These are phyloP conservation scores for Holacanthus passer DNA, from an alignment of 2,113 vertebrate species.

Conservation along the genomic window DNA sequence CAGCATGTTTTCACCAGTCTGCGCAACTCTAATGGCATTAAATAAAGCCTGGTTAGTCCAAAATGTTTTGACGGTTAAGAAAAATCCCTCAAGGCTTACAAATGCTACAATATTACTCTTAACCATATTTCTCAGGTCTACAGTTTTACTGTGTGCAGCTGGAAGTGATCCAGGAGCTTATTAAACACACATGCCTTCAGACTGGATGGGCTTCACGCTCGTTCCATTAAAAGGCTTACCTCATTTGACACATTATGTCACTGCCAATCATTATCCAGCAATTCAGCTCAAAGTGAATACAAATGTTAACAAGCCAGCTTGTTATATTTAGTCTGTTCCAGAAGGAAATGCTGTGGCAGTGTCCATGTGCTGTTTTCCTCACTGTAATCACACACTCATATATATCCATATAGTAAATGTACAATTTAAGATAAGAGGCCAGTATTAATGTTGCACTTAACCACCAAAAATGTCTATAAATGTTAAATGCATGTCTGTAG, in stretches of 20 bases:
- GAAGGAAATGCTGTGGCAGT: neutral
- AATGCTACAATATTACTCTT: constrained; percentile 1
- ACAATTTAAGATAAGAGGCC: neutral
- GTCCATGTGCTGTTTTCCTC: neutral
- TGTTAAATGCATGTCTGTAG: neutral
- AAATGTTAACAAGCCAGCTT: neutral
- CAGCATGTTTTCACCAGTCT: neutral
- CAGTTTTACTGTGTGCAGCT: neutral
- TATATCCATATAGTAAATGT: constrained; percentile 6
- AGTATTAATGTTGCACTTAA: neutral
- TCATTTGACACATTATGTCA: constrained; percentile 3
- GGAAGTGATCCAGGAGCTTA: neutral
- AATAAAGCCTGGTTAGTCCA: neutral
- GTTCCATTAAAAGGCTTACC: neutral
- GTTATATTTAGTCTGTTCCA: neutral
- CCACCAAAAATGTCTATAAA: neutral
- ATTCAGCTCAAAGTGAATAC: constrained; percentile 13
- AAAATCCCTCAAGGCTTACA: neutral
- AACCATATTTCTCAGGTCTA: neutral
- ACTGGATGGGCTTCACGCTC: neutral
- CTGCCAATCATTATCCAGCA: neutral
- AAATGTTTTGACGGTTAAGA: neutral
- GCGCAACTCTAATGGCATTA: neutral
- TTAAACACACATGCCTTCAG: neutral
- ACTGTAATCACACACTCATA: constrained; percentile 1